Conservation (phyloP, 2,113 vertebrate genomes). For the Crotalus tigris region DNA sequence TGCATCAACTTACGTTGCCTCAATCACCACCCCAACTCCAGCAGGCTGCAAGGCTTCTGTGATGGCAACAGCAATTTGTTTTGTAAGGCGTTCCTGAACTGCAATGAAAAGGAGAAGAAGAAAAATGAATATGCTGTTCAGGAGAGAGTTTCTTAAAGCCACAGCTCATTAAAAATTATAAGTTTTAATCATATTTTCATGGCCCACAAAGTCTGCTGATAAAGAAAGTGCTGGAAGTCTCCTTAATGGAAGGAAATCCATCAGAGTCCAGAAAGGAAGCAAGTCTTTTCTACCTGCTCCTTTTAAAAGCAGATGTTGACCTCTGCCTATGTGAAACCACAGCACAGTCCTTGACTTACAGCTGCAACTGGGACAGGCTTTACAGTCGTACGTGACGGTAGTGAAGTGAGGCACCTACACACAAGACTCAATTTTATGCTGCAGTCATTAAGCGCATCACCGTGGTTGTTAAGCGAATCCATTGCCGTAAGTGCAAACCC, state of each 20-base stretch:
- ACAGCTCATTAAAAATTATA: not conserved
- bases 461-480: not conserved
- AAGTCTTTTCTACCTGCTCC: not conserved
- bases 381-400: not conserved
- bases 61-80: constrained; percentile 95
- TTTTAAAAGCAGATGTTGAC: not conserved
- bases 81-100: constrained; percentile 98
- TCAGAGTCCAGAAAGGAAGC: not conserved
- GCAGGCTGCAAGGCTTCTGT: constrained; percentile 92
- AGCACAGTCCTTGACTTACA: not conserved
- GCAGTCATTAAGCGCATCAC: not conserved
- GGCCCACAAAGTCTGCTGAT: not conserved
- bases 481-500: not conserved
- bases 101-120: constrained; percentile 34
- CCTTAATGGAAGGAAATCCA: not conserved
- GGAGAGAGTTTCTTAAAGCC: not conserved
- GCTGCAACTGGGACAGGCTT: not conserved
- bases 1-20: constrained; percentile 83
- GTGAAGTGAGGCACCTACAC: not conserved
- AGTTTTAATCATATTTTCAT: not conserved
- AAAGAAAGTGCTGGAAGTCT: not conserved
- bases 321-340: not conserved
- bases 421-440: not conserved
- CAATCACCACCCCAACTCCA: constrained; percentile 92
- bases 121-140: not conserved